Base-by-base conservation (phyloP, 2,113 vertebrate species). In the Lepus americanus region DNA sequence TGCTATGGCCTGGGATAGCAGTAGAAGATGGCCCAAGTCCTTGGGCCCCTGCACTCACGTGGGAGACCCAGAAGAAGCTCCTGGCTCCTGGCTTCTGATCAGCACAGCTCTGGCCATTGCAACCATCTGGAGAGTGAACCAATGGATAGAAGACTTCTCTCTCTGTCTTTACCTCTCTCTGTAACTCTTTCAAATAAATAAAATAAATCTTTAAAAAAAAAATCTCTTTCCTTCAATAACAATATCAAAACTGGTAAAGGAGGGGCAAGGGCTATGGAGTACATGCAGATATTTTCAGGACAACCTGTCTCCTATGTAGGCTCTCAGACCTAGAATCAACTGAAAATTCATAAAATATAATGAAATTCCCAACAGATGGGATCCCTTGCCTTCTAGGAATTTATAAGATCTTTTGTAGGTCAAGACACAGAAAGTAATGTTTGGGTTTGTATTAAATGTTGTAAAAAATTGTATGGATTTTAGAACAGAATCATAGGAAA, bases 291-390 rank as follows among this genome's bases (percentile, higher is more conserved):
- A 31, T 88, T 93, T 87, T 64, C n/a, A 78, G 55, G 63, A 29
- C 31, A 76, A 31, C n/a, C 29, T 25, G 11, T 23, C 31, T 55
- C 44, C 20, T 12, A 49, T 22, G 2, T 51, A 27, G 1, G 5
- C 36, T n/a, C 25, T 90, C 74, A 70, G 82, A 44, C 70, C 44
- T 69, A 63, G 39, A 85, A 85, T 72, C 85, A 69, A 31, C 19
- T 81, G 74, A 76, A 80, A 59, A 90, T 53, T 67, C 85, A 36
- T 90, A 36, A 97, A 97, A 91, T 31, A 55, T 51, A 66, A 95
- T 89, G 84, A 94, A 29, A 74, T 82, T 96, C 95, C 77, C 73
- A 55, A 70, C 55, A 94, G 6, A 33, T 76, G 36, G 82, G 61
- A 27, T 3, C 27, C 23, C 36, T 44, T 77, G 19, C 55, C 67